Base-by-base conservation (phyloP, 2,888 invertebrate species). In the Sabatieria punctata region DNA sequence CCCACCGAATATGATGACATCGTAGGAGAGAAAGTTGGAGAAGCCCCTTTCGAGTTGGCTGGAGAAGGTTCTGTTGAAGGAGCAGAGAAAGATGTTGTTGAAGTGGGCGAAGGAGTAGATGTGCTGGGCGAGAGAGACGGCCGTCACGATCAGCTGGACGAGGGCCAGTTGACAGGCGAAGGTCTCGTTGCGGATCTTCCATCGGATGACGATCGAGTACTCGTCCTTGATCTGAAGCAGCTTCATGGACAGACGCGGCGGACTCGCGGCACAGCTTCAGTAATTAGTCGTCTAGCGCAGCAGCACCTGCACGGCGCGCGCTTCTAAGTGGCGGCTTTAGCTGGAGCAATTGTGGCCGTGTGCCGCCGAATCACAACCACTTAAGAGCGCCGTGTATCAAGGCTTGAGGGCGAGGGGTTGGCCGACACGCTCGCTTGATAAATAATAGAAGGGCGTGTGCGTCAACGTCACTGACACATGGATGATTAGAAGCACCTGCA, bases 1-100 rank as follows among this genome's bases (percentile, higher is more conserved):
- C n/a, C n/a, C n/a, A n/a, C n/a, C n/a, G 51, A 57, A 58, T 41
- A 58, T 57, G 41, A 58, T 57, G 45, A 58, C 52, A 46, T 60
- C 60, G 43, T 52, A 49, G 3, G 50, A 47, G 23, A 60, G 53
- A 39, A 59, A 57, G 50, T 55, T 56, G 54, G 56, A 58, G 27
- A 30, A 15, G 30, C 19, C 22, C 6, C 33, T 15, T 22, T 43
- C 19, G 54, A 55, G 46, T 56, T 18, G 19, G n/a, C 6, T 22
- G 8, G 22, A 43, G 11, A 25, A 1, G 37, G n/a, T 13, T 39
- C 38, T 11, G 21, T 1, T 43, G n/a, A 15, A 43, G 11, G 18
- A 18, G 33, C n/a, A 43, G 15, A 15, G 18, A 33, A 43, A 35
- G 15, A 57, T 56, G 49, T 55, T 53, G 18, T 51, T 51, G 36